phyloP scores from a whole-genome alignment of 2,888 invertebrate genomes.

The Mesochorus sp. region DNA sequence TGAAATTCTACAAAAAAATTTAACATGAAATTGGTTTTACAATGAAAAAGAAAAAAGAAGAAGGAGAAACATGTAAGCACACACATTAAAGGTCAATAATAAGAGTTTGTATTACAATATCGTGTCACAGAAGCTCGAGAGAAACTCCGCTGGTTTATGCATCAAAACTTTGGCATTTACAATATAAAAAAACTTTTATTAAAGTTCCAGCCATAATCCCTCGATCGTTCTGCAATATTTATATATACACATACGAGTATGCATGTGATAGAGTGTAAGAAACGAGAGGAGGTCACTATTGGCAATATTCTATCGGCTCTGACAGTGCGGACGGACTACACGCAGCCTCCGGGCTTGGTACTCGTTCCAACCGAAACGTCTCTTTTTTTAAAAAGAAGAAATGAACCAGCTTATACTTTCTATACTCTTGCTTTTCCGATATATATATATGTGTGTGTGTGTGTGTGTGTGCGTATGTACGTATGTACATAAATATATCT shows the following conservation, averaged over 20 bases:
- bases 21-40: no score
- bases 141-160: not conserved
- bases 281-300: constrained; percentile 17
- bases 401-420: not conserved
- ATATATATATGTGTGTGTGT: not conserved
- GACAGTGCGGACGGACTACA: constrained; percentile 13
- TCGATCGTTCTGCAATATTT: constrained; percentile 7
- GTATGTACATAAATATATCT: no score
- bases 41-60: no score
- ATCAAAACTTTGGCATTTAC: constrained; percentile 24
- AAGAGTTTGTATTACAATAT: constrained; percentile 19
- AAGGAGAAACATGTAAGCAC: not conserved
- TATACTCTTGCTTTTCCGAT: not conserved
- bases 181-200: constrained; percentile 24
- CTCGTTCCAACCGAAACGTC: constrained; percentile 26
- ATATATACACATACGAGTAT: not conserved
- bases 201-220: constrained; percentile 20
- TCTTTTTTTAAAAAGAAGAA: constrained; percentile 26
- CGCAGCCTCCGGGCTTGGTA: constrained; percentile 21
- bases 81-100: not conserved
- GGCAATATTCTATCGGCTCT: constrained; percentile 35
- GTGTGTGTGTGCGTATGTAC: not conserved
- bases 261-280: not conserved
- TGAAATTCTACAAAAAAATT: no score
- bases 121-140: not conserved